A percentile compares a stretch with the other conserved stretches of the same genome.
These are phyloP conservation scores for Phoenoteleia sp. DNA, from an alignment of 2,888 invertebrate genomes.

Conservation along the genomic window DNA sequence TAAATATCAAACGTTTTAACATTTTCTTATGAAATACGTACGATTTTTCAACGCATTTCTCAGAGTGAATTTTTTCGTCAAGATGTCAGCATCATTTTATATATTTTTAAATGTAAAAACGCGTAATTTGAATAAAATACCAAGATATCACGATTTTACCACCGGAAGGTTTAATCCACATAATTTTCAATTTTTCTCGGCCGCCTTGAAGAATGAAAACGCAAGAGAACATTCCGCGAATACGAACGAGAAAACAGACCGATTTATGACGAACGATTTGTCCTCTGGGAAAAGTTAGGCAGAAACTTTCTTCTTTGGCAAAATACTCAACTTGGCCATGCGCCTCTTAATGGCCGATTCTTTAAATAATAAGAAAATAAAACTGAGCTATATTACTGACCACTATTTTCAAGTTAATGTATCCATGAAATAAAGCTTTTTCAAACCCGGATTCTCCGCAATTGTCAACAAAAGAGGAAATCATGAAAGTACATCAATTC, in stretches of 20 bases:
- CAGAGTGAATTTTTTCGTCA: no score
- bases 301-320: constrained; percentile 75
- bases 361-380: constrained; percentile 83
- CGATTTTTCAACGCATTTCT: no score
- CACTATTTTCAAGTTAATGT: constrained; percentile 60
- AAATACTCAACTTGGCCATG: constrained; percentile 63
- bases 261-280: constrained; percentile 84
- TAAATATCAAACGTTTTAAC: no score
- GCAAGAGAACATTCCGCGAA: constrained; percentile 71
- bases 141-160: background rate
- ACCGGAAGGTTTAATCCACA: constrained; percentile 13
- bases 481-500: constrained; percentile 59
- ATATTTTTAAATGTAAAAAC: no score
- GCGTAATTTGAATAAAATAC: no score
- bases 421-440: constrained; percentile 60
- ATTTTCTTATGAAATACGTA: no score
- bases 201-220: constrained; percentile 25
- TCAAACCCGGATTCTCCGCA: constrained; percentile 28
- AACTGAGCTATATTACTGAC: constrained; percentile 71
- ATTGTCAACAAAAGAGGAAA: constrained; percentile 56
- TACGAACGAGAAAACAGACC: constrained; percentile 78
- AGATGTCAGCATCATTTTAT: no score
- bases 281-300: constrained; percentile 76
- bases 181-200: constrained; percentile 50
- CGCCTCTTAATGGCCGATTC: constrained; percentile 79